Evolutionary conservation across 1,140 invertebrate species (phyloP).

Genomic region (Bactericera cockerelli): DNA sequence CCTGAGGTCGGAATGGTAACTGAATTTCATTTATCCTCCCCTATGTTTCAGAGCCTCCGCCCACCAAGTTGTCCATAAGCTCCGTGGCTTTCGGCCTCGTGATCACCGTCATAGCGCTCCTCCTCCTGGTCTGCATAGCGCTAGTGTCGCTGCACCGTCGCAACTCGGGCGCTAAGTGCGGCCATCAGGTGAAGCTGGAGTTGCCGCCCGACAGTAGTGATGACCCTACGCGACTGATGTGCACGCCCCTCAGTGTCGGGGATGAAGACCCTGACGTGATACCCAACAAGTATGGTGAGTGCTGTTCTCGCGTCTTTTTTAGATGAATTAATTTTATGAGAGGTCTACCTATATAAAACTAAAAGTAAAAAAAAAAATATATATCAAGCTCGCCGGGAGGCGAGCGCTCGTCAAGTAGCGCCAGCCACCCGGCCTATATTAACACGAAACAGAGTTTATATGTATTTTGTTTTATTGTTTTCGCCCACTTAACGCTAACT

Average conservation of each 20-base stretch:
- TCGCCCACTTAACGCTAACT: too few relatives aligned
- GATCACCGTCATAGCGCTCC: constrained; percentile 2
- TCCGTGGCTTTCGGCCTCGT: constrained; percentile 1
- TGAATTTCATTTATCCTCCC: too few relatives aligned
- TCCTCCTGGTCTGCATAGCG: neutral
- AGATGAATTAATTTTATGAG: too few relatives aligned
- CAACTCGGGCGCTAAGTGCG: neutral
- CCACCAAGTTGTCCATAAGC: neutral
- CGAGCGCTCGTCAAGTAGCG: too few relatives aligned
- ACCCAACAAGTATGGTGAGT: neutral
- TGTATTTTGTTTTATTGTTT: too few relatives aligned
- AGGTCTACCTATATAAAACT: too few relatives aligned
- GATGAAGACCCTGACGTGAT: constrained; percentile 2
- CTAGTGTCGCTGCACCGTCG: neutral
- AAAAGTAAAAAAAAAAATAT: too few relatives aligned
- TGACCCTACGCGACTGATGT: neutral
- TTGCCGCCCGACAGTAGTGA: neutral
- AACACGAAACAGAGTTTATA: too few relatives aligned
- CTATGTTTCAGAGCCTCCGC: neutral
- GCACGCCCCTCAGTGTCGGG: constrained; percentile 26
- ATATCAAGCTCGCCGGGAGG: too few relatives aligned
- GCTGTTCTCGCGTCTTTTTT: too few relatives aligned
- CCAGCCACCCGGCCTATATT: too few relatives aligned
- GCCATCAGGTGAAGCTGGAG: neutral
- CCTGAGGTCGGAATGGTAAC: too few relatives aligned